Conservation (phyloP, 2,797 vertebrate genomes). For the Arremon brunneinucha region DNA sequence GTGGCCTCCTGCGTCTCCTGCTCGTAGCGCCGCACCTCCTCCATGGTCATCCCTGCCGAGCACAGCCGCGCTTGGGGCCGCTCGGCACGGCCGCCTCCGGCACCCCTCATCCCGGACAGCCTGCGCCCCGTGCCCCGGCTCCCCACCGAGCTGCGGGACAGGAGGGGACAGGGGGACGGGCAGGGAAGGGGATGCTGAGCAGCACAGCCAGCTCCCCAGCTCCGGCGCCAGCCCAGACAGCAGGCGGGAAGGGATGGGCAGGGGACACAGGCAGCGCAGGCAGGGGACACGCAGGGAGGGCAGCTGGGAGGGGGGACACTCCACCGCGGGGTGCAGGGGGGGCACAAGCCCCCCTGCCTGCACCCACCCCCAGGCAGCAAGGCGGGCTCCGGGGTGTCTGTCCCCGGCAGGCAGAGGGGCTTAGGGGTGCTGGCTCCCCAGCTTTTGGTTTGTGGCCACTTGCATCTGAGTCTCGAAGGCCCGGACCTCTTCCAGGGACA, state of each 20-base stretch:
- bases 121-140: not conserved
- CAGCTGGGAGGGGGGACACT: not conserved
- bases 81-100: not conserved
- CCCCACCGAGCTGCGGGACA: not conserved
- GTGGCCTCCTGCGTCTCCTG: conserved; percentile 84
- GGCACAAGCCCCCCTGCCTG: not conserved
- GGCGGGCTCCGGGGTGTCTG: not conserved
- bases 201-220: not conserved
- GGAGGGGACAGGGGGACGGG: not conserved
- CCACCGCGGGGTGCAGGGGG: not conserved
- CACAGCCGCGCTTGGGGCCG: conserved; percentile 20
- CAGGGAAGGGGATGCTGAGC: not conserved
- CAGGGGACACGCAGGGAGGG: not conserved
- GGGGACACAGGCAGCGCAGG: not conserved
- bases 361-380: not conserved
- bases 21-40: conserved; percentile 85
- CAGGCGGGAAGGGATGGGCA: not conserved
- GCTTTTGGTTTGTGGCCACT: conserved; percentile 70
- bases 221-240: not conserved
- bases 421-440: conserved; percentile 53
- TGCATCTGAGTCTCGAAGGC: conserved; percentile 70
- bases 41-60: conserved; percentile 85
- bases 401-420: not conserved
- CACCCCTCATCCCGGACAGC: not conserved
- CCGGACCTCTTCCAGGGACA: conserved; percentile 68